Conservation (phyloP, 2,797 vertebrate species). For the Chaunax sp. region DNA sequence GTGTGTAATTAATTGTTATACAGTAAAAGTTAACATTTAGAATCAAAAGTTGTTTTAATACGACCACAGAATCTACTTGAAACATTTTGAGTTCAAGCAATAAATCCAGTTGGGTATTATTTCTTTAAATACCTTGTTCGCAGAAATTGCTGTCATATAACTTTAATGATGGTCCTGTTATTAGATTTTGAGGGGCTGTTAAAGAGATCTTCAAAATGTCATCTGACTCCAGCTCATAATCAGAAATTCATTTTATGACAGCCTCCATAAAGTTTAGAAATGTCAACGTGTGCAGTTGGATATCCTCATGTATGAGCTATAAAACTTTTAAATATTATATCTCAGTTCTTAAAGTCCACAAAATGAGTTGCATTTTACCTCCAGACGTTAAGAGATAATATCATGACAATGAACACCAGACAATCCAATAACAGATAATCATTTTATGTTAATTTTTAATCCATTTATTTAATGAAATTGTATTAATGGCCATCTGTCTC, state of each 20-base stretch:
- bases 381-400: slow-evolving; percentile 55
- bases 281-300: slow-evolving; percentile 67
- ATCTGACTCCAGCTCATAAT: slow-evolving; percentile 68
- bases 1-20: background rate
- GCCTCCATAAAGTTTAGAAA: slow-evolving; percentile 73
- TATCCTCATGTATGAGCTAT: slow-evolving; percentile 48
- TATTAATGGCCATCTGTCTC: slow-evolving; percentile 30
- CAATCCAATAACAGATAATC: slow-evolving; percentile 24
- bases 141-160: slow-evolving; percentile 64
- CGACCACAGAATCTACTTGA: slow-evolving; percentile 23
- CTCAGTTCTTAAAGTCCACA: slow-evolving; percentile 42
- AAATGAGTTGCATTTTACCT: slow-evolving; percentile 50
- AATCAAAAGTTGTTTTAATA: slow-evolving; percentile 5
- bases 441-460: slow-evolving; percentile 14
- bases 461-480: background rate
- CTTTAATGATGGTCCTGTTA: slow-evolving; percentile 66
- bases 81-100: slow-evolving; percentile 14
- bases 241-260: slow-evolving; percentile 72
- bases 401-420: slow-evolving; percentile 16
- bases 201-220: slow-evolving; percentile 72
- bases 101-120: slow-evolving; percentile 1
- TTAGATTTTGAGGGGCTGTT: slow-evolving; percentile 71
- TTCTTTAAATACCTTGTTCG: slow-evolving; percentile 15
- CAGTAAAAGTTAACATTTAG: slow-evolving; percentile 2
- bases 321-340: slow-evolving; percentile 54